phyloP scores from a whole-genome alignment of 2,113 vertebrate genomes.

The Misgurnus mizolepis region DNA sequence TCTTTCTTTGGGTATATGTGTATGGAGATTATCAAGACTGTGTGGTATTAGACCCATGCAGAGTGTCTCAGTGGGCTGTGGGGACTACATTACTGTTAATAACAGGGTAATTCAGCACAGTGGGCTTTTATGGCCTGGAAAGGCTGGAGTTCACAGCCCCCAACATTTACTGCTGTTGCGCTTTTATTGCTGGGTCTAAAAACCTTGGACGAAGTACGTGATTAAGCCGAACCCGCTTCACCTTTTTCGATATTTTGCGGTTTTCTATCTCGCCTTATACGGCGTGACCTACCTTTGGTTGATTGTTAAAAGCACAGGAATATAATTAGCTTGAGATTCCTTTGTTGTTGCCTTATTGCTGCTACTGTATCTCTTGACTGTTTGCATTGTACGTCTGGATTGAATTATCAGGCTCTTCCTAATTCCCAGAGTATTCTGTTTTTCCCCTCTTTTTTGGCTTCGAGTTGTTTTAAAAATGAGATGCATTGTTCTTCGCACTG shows the following conservation, averaged over 20 bases:
- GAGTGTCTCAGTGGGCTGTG: conserved; percentile 67
- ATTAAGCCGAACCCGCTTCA: conserved; percentile 56
- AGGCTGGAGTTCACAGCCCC: conserved; percentile 60
- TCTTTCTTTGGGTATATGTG: conserved; percentile 34
- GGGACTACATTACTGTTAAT: conserved; percentile 67
- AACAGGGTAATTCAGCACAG: conserved; percentile 67
- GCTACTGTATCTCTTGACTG: conserved; percentile 35
- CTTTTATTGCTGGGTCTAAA: conserved; percentile 62
- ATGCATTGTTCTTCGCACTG: background rate
- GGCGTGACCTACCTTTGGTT: conserved; percentile 17
- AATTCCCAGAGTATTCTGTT: background rate
- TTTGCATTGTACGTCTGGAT: conserved; percentile 22
- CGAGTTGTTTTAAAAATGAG: conserved; percentile 3
- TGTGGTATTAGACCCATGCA: conserved; percentile 77
- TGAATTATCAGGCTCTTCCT: conserved; percentile 25
- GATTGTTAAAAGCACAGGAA: conserved; percentile 2
- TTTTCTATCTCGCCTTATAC: conserved; percentile 27
- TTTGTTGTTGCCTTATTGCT: conserved; percentile 17
- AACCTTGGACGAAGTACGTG: conserved; percentile 57
- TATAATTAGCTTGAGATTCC: conserved; percentile 11
- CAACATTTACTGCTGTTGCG: conserved; percentile 58
- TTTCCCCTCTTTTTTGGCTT: background rate
- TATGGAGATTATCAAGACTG: conserved; percentile 53
- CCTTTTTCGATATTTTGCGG: conserved; percentile 57
- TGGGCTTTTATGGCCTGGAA: conserved; percentile 72